A percentile compares a stretch with the other conserved stretches of the same genome.
Conservation (phyloP, 2,888 invertebrate genomes). For the Agonum fuliginosum region DNA sequence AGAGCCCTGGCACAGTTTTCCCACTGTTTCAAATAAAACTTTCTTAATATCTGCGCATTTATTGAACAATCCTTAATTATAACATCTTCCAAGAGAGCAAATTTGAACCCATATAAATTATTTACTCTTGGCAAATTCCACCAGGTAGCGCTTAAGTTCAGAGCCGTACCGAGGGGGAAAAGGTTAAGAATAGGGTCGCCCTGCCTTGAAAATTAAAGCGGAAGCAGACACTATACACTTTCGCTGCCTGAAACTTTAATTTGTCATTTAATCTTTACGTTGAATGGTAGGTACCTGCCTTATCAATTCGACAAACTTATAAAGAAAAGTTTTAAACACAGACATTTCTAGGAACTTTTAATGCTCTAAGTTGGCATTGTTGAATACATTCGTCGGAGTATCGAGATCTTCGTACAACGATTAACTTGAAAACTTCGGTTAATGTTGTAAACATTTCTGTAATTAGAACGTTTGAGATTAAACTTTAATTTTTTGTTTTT, state of each 20-base stretch:
- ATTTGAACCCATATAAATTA: constrained; percentile 38
- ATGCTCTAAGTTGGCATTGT: constrained; percentile 48
- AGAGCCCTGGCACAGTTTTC: neutral
- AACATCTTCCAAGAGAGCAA: constrained; percentile 14
- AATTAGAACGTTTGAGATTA: neutral
- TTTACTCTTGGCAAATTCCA: neutral
- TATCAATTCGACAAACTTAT: constrained; percentile 48
- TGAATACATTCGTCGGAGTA: constrained; percentile 40
- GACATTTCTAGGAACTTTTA: constrained; percentile 49
- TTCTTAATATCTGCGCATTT: constrained; percentile 24
- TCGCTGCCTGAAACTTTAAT: constrained; percentile 55
- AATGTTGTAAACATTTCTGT: constrained; percentile 6
- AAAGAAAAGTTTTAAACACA: constrained; percentile 56
- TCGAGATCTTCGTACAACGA: neutral
- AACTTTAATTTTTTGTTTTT: neutral
- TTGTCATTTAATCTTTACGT: constrained; percentile 51
- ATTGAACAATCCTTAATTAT: constrained; percentile 26
- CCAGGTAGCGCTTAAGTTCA: neutral
- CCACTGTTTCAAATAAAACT: neutral
- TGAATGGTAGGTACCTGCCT: neutral
- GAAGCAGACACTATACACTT: constrained; percentile 39
- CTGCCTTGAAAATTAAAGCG: constrained; percentile 45
- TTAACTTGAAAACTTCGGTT: constrained; percentile 2
- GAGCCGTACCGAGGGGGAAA: neutral
- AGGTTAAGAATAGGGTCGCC: neutral